phyloP scores from a whole-genome alignment of 2,888 invertebrate genomes.

The Napeogenes inachia region DNA sequence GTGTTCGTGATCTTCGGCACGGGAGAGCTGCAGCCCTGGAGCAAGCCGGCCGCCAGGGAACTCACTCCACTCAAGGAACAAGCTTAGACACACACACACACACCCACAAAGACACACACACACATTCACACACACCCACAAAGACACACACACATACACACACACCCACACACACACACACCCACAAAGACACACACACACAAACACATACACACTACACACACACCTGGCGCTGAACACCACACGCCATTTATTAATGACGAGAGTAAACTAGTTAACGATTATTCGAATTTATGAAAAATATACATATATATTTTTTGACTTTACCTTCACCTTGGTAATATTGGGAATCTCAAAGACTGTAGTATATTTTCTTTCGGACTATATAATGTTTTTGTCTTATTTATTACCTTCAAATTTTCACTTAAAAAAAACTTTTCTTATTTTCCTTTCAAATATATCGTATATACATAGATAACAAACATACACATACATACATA shows the following conservation, averaged over 20 bases:
- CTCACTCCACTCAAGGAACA: constrained; percentile 59
- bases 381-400: neutral
- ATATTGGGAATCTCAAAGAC: constrained; percentile 14
- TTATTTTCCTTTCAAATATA: too few relatives aligned
- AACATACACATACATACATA: too few relatives aligned
- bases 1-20: constrained; percentile 81
- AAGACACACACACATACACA: constrained; percentile 17
- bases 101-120: constrained; percentile 26
- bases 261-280: neutral
- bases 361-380: neutral
- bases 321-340: neutral
- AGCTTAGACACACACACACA: constrained; percentile 21
- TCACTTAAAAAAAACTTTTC: too few relatives aligned
- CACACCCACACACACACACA: constrained; percentile 23
- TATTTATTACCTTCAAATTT: too few relatives aligned
- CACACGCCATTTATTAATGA: constrained; percentile 4
- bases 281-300: neutral
- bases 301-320: neutral
- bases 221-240: constrained; percentile 1
- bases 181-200: constrained; percentile 19
- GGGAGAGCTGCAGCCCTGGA: constrained; percentile 80
- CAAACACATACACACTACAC: too few relatives aligned
- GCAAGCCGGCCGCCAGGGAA: constrained; percentile 34
- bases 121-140: constrained; percentile 21
- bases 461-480: too few relatives aligned